Conservation (phyloP, 2,888 invertebrate genomes). For the Oxyteleia sp. region DNA sequence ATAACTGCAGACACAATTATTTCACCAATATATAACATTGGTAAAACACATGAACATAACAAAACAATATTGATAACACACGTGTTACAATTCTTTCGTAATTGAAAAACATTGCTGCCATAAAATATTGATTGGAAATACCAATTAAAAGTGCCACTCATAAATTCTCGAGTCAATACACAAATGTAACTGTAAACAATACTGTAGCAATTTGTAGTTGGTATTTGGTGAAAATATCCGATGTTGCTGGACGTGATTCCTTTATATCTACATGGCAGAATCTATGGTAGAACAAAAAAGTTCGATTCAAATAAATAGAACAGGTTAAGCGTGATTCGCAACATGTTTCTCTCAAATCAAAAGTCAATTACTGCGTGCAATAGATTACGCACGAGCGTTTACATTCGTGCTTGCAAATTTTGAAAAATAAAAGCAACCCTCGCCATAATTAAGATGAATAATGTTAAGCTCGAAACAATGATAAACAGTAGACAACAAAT, state of each 20-base stretch:
- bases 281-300: constrained; percentile 2
- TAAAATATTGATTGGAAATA: constrained; percentile 6
- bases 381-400: too few relatives aligned
- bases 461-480: too few relatives aligned
- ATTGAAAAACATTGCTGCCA: too few relatives aligned
- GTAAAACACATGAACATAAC: too few relatives aligned
- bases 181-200: constrained; percentile 9
- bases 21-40: too few relatives aligned
- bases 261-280: constrained; percentile 15
- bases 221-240: constrained; percentile 20
- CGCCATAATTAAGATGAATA: too few relatives aligned
- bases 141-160: constrained; percentile 13
- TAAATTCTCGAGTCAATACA: constrained; percentile 15
- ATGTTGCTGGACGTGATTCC: constrained; percentile 4
- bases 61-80: too few relatives aligned
- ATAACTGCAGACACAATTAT: too few relatives aligned
- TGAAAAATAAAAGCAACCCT: too few relatives aligned
- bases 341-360: not conserved
- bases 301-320: not conserved
- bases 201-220: not conserved
- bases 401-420: too few relatives aligned
- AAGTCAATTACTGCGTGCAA: not conserved
- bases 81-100: too few relatives aligned
- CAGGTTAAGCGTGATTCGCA: not conserved
- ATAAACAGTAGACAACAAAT: not conserved